Percentiles rank a stretch among this genome's conserved stretches.
Evolutionary conservation across 1,140 invertebrate genomes (phyloP).

Genomic region (Nasonia giraulti): DNA sequence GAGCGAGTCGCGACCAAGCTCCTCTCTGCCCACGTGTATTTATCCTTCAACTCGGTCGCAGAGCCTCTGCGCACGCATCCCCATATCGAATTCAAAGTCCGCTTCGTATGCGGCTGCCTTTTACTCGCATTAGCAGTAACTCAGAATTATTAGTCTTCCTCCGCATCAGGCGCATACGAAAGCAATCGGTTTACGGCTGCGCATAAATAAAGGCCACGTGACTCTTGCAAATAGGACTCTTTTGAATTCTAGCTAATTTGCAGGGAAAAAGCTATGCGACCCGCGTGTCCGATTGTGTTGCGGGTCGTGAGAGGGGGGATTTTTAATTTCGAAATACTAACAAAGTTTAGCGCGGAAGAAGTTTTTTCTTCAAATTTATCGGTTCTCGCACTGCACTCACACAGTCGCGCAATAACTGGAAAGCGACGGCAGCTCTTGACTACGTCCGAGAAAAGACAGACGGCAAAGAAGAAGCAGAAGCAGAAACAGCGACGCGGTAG

Average conservation of each 20-base stretch:
- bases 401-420: not conserved
- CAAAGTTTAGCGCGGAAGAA: not conserved
- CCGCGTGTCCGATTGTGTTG: not conserved
- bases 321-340: not conserved
- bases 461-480: conserved; percentile 51
- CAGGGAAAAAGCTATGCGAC: no score
- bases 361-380: not conserved
- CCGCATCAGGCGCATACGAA: not conserved
- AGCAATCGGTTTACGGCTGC: conserved; percentile 48
- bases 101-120: conserved; percentile 18
- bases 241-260: not conserved
- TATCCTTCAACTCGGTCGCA: not conserved
- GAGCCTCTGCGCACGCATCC: not conserved
- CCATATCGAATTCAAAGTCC: conserved; percentile 56
- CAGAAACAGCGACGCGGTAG: conserved; percentile 22
- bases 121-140: conserved; percentile 57
- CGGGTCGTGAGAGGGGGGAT: not conserved
- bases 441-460: conserved; percentile 51
- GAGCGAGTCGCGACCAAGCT: not conserved
- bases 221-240: not conserved
- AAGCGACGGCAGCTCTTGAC: not conserved
- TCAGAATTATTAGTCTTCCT: conserved; percentile 59
- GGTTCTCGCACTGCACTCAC: not conserved
- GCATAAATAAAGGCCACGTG: conserved; percentile 30
- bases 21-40: not conserved